phyloP scores from a whole-genome alignment of 2,888 invertebrate species.

The Anthrax anthrax region DNA sequence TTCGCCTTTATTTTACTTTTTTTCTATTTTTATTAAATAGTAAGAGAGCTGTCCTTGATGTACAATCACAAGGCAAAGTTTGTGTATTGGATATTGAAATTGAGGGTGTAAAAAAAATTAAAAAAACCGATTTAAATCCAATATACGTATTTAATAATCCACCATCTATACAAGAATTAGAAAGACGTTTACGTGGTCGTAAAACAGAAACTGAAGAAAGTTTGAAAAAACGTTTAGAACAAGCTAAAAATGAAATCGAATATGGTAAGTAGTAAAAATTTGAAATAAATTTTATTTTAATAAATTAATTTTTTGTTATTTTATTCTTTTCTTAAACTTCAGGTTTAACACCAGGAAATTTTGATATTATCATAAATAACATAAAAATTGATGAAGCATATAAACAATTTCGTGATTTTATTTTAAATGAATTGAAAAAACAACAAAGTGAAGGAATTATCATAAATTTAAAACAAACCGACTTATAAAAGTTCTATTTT shows the following conservation, averaged over 20 bases:
- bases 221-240: constrained; percentile 57
- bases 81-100: constrained; percentile 92
- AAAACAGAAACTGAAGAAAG: constrained; percentile 87
- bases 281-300: too few species aligned
- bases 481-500: too few species aligned
- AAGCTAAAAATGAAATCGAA: constrained; percentile 67
- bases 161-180: constrained; percentile 68
- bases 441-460: constrained; percentile 39
- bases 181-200: constrained; percentile 54
- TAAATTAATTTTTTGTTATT: too few species aligned
- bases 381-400: constrained; percentile 72
- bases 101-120: constrained; percentile 85
- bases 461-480: constrained; percentile 9
- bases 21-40: constrained; percentile 40
- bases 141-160: constrained; percentile 83
- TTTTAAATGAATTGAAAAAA: constrained; percentile 43
- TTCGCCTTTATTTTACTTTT: too few species aligned
- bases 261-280: constrained; percentile 68
- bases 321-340: too few species aligned
- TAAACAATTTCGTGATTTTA: constrained; percentile 52
- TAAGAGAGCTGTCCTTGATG: constrained; percentile 69
- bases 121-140: constrained; percentile 66
- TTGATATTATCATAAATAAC: constrained; percentile 70
- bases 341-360: constrained; percentile 56
- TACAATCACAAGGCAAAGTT: constrained; percentile 65